phyloP scores from a whole-genome alignment of 2,888 invertebrate genomes.

The Drosophila rubida region DNA sequence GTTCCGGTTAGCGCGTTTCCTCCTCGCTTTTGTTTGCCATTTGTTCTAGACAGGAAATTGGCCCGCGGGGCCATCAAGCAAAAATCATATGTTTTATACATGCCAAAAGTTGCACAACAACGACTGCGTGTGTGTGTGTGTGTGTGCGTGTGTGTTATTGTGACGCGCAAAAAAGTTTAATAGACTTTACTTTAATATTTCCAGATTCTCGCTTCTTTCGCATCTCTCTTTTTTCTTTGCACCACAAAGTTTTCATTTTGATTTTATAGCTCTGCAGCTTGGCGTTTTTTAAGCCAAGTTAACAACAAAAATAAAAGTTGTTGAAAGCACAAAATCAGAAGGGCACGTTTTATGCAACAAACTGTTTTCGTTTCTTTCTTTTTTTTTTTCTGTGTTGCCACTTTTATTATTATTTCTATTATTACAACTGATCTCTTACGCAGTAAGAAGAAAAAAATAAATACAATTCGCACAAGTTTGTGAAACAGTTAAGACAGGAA shows the following conservation, averaged over 20 bases:
- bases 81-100: constrained; percentile 81
- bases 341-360: constrained; percentile 12
- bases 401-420: constrained; percentile 17
- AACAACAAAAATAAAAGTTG: constrained; percentile 26
- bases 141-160: neutral
- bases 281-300: constrained; percentile 32
- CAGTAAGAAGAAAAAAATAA: neutral
- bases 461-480: constrained; percentile 3
- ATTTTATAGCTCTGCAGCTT: constrained; percentile 67
- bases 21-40: constrained; percentile 44
- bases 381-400: neutral
- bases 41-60: constrained; percentile 77
- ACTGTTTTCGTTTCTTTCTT: neutral
- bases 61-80: constrained; percentile 75
- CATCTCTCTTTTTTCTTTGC: neutral
- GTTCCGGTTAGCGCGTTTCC: constrained; percentile 1
- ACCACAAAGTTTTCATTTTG: constrained; percentile 69
- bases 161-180: constrained; percentile 61
- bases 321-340: constrained; percentile 21
- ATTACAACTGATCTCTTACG: constrained; percentile 25
- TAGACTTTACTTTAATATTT: constrained; percentile 73
- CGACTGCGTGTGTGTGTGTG: constrained; percentile 12
- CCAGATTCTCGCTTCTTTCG: constrained; percentile 34
- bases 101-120: constrained; percentile 49
- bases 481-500: constrained; percentile 14